Evolutionary conservation across 2,113 vertebrate genomes (phyloP).

Genomic region (Cyprinus carpio): DNA sequence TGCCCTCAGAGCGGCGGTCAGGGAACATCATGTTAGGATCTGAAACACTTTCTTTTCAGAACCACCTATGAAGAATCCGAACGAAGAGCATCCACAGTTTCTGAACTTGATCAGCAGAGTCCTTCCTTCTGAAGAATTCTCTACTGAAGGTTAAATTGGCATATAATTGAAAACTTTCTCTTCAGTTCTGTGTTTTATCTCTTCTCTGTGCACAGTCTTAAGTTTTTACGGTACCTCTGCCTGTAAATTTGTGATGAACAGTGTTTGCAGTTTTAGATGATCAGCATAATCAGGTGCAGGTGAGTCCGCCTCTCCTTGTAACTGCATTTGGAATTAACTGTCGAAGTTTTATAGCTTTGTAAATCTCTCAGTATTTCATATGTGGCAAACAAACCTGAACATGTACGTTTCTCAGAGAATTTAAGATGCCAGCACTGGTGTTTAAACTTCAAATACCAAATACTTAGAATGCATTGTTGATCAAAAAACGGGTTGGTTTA

Average conservation of each 20-base stretch:
- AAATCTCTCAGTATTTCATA: not conserved
- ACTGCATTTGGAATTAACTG: slow-evolving; percentile 12
- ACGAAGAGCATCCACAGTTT: not conserved
- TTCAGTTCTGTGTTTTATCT: not conserved
- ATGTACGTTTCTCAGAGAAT: not conserved
- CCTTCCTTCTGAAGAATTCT: not conserved
- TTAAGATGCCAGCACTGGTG: not conserved
- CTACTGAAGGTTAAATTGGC: not conserved
- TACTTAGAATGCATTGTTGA: not conserved
- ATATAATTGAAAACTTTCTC: not conserved
- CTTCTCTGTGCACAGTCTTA: not conserved
- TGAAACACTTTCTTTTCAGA: not conserved
- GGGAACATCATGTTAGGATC: slow-evolving; percentile 5
- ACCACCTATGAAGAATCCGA: not conserved
- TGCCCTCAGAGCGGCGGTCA: not conserved
- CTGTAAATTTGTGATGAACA: not conserved
- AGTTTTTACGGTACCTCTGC: not conserved
- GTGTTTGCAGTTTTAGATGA: not conserved
- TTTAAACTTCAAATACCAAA: not conserved
- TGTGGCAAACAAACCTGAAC: not conserved
- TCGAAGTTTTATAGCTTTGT: slow-evolving; percentile 14
- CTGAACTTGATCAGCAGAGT: not conserved
- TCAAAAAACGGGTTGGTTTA: not conserved
- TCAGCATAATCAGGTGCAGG: slow-evolving; percentile 1
- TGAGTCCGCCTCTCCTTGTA: not conserved